Conservation (phyloP, 2,888 invertebrate genomes). For the Drosophila nr. medialis region DNA sequence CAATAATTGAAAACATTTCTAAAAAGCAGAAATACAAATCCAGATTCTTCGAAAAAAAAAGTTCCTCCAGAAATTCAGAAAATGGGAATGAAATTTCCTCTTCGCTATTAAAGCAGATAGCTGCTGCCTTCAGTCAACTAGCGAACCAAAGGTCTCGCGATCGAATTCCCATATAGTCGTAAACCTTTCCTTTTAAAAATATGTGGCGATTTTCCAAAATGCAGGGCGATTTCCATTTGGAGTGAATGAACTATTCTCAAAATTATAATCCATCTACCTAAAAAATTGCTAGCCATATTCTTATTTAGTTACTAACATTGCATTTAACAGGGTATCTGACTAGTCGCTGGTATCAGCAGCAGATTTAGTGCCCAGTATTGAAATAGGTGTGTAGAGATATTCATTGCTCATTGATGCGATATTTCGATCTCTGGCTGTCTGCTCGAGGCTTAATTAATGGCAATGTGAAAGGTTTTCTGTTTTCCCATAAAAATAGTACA, state of each 20-base stretch:
- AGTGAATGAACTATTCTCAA: background rate
- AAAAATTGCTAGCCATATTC: background rate
- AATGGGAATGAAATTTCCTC: too few relatives aligned
- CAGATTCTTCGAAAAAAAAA: background rate
- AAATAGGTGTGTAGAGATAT: constrained; percentile 10
- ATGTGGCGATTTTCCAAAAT: background rate
- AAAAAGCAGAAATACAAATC: background rate
- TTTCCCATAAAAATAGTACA: background rate
- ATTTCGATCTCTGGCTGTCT: constrained; percentile 32
- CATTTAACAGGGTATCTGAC: constrained; percentile 15
- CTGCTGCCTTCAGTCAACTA: too few relatives aligned
- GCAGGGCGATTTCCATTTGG: too few relatives aligned
- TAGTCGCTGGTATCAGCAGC: background rate
- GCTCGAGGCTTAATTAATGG: constrained; percentile 64
- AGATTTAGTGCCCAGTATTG: constrained; percentile 7
- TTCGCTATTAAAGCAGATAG: too few relatives aligned
- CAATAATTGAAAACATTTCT: too few relatives aligned
- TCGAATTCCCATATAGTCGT: too few relatives aligned
- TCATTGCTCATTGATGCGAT: constrained; percentile 57
- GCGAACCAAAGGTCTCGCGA: too few relatives aligned
- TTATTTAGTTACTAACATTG: background rate
- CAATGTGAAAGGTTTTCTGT: constrained; percentile 2
- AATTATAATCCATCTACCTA: background rate
- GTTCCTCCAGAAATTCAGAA: too few relatives aligned
- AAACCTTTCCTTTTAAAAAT: background rate